These are phyloP conservation scores for Carlito syrichta DNA, from an alignment of 2,113 vertebrate species.

Conservation along the genomic window DNA sequence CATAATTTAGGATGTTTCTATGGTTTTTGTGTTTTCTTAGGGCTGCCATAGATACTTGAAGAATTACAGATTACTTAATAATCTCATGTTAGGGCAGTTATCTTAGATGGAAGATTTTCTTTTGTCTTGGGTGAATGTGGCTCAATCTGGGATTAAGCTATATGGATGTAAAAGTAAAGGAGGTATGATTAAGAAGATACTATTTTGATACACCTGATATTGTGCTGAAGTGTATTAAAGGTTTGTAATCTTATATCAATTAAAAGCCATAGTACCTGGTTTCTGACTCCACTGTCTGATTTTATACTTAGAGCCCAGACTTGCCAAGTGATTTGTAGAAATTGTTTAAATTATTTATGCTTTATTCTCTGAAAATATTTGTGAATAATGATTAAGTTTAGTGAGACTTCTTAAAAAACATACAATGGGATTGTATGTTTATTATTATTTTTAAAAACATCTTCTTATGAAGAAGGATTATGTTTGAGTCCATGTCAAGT, in stretches of 20 bases:
- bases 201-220: not conserved
- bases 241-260: not conserved
- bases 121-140: not conserved
- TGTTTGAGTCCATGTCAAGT: not conserved
- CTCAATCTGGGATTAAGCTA: not conserved
- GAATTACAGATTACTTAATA: not conserved
- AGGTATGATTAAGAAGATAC: not conserved
- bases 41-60: not conserved
- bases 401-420: not conserved
- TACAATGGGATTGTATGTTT: not conserved
- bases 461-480: not conserved
- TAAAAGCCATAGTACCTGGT: not conserved
- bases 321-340: slow-evolving; percentile 12
- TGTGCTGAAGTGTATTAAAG: not conserved
- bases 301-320: not conserved
- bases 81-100: not conserved
- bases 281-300: not conserved
- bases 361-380: not conserved
- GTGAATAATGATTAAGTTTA: not conserved
- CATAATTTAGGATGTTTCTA: not conserved
- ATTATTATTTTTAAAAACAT: not conserved
- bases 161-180: not conserved
- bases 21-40: not conserved
- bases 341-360: not conserved
- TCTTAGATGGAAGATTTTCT: not conserved